Percentiles rank a stretch among this genome's conserved stretches.
These are phyloP conservation scores for Nomada fabriciana DNA, from an alignment of 2,888 invertebrate species.

Conservation along the genomic window DNA sequence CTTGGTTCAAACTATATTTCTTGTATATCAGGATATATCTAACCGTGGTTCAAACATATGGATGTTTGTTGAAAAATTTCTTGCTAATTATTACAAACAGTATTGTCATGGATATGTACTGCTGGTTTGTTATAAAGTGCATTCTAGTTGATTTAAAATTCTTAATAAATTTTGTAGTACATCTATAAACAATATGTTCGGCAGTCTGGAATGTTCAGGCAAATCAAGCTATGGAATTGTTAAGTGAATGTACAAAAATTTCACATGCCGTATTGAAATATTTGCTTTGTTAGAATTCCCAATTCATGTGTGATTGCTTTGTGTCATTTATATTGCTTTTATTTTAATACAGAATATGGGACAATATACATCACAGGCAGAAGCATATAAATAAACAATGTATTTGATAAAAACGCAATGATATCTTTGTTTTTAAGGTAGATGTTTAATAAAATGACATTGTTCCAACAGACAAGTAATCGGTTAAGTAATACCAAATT, in stretches of 20 bases:
- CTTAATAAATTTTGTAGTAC: conserved; percentile 49
- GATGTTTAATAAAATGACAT: not conserved
- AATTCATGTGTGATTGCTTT: conserved; percentile 44
- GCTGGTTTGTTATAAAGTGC: conserved; percentile 58
- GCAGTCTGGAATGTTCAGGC: conserved; percentile 63
- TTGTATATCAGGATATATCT: conserved; percentile 61
- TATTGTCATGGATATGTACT: conserved; percentile 15
- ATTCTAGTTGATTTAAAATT: not conserved
- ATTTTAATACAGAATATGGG: not conserved
- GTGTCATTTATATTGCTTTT: conserved; percentile 11
- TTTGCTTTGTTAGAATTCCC: conserved; percentile 80
- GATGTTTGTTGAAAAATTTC: conserved; percentile 35
- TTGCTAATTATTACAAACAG: conserved; percentile 18
- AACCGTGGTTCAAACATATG: conserved; percentile 59
- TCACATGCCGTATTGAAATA: conserved; percentile 72
- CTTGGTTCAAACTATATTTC: conserved; percentile 63
- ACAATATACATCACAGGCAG: not conserved
- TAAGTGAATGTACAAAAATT: conserved; percentile 67
- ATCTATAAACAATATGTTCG: conserved; percentile 56
- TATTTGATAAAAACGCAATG: conserved; percentile 11
- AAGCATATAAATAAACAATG: conserved; percentile 3
- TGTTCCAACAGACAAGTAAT: conserved; percentile 21
- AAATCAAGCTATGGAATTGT: conserved; percentile 72
- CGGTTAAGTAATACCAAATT: conserved; percentile 34
- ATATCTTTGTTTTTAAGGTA: conserved; percentile 15